Evolutionary conservation across 2,113 vertebrate species (phyloP).

Genomic region (Bubo blakistoni): DNA sequence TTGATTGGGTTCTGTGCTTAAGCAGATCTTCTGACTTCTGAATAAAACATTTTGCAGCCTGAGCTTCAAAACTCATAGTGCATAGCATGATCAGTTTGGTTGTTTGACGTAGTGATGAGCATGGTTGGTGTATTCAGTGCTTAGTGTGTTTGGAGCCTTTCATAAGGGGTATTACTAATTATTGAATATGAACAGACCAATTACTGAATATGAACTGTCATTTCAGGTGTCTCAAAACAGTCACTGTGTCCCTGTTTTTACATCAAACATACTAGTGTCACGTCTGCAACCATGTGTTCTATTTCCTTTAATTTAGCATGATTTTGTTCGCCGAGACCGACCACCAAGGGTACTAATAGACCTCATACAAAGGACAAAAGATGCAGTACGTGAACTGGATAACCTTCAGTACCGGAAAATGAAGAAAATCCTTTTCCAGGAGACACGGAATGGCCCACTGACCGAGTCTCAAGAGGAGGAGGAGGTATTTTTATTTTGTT

Average conservation of each 20-base stretch:
- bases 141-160: neutral
- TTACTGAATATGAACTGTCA: neutral
- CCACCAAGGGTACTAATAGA: conserved; percentile 87
- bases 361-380: conserved; percentile 97
- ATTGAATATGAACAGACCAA: neutral
- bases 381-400: conserved; percentile 94
- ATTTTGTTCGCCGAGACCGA: conserved; percentile 91
- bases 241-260: neutral
- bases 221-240: neutral
- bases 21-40: neutral
- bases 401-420: conserved; percentile 98
- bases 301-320: conserved; percentile 77
- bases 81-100: accelerated
- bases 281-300: neutral
- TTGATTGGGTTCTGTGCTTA: neutral
- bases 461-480: conserved; percentile 95
- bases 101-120: neutral
- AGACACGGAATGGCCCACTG: conserved; percentile 89
- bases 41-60: neutral
- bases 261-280: neutral
- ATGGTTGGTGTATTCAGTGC: neutral
- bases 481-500: conserved; percentile 73
- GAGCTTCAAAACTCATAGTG: accelerated
- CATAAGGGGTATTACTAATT: neutral
- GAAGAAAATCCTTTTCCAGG: conserved; percentile 99